Percentiles rank a stretch among this genome's conserved stretches.
Evolutionary conservation across 2,888 invertebrate genomes (phyloP).

Genomic region (Diplolepis rosae): DNA sequence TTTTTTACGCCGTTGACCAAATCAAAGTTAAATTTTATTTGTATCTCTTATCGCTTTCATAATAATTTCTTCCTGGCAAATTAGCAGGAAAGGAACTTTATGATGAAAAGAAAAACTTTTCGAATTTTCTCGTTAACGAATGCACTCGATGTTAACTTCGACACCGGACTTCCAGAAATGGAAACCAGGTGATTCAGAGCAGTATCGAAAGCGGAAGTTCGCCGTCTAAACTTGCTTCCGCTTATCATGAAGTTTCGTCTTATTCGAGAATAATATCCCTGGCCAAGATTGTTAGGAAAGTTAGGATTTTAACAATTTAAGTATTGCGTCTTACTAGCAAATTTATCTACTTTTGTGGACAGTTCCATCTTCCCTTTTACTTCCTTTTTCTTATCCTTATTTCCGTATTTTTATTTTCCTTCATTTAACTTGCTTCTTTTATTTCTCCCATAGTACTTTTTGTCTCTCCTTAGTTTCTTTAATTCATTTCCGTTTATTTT

Average conservation of each 20-base stretch:
- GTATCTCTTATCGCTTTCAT: too few relatives aligned
- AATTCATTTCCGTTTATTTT: too few relatives aligned
- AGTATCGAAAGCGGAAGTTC: slow-evolving; percentile 11
- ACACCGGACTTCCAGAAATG: background rate
- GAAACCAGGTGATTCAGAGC: background rate
- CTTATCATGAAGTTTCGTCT: slow-evolving; percentile 19
- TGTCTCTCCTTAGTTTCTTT: too few relatives aligned
- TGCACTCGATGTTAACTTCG: slow-evolving; percentile 26
- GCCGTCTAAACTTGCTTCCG: slow-evolving; percentile 16
- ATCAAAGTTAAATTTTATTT: too few relatives aligned
- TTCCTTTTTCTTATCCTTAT: too few relatives aligned
- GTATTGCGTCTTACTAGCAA: background rate
- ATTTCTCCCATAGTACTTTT: too few relatives aligned
- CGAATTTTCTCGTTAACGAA: background rate
- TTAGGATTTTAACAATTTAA: background rate
- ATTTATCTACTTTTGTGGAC: background rate
- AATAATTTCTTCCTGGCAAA: background rate
- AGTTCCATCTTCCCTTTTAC: background rate
- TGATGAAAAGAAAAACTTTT: background rate
- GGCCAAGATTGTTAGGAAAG: slow-evolving; percentile 20
- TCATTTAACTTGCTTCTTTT: too few relatives aligned
- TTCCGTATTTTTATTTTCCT: too few relatives aligned
- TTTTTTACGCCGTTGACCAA: too few relatives aligned
- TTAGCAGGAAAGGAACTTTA: background rate
- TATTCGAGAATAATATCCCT: slow-evolving; percentile 17